A percentile compares a stretch with the other conserved stretches of the same genome.
Conservation (phyloP, 2,888 invertebrate species). For the Alloscopus bannaensis region DNA sequence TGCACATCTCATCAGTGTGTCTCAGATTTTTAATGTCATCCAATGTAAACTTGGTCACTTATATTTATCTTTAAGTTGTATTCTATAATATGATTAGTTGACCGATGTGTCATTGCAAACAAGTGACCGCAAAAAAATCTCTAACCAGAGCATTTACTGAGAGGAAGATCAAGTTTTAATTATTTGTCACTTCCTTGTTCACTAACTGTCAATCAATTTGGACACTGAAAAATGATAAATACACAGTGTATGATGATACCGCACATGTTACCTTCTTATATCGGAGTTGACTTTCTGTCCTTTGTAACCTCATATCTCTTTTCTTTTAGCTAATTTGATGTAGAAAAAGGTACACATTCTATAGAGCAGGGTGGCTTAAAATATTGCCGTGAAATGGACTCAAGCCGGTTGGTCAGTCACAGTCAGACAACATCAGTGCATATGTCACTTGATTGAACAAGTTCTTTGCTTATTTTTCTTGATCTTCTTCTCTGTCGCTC, state of each 20-base stretch:
- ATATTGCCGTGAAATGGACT: background rate
- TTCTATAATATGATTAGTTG: too few relatives aligned
- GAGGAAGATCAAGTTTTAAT: slow-evolving; percentile 13
- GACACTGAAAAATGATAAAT: background rate
- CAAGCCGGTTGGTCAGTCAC: slow-evolving; percentile 43
- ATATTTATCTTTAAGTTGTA: too few relatives aligned
- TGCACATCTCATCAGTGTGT: background rate
- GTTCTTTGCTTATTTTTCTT: slow-evolving; percentile 35
- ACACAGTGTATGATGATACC: background rate
- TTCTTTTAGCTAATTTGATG: background rate
- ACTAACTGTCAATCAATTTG: slow-evolving; percentile 27
- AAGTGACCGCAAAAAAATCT: background rate
- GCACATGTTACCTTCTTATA: background rate
- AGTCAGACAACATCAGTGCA: slow-evolving; percentile 46
- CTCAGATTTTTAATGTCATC: too few relatives aligned
- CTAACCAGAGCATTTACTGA: background rate
- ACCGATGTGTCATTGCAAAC: background rate
- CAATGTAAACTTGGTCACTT: too few relatives aligned
- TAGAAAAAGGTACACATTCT: background rate
- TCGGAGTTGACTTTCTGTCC: slow-evolving; percentile 4
- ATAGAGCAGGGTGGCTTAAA: background rate
- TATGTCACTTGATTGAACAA: slow-evolving; percentile 61
- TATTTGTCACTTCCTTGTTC: slow-evolving; percentile 17
- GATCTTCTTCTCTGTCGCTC: slow-evolving; percentile 40
- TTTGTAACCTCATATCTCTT: background rate